Conservation (phyloP, 1,140 invertebrate species). For the Atopsyche davidsoni region DNA sequence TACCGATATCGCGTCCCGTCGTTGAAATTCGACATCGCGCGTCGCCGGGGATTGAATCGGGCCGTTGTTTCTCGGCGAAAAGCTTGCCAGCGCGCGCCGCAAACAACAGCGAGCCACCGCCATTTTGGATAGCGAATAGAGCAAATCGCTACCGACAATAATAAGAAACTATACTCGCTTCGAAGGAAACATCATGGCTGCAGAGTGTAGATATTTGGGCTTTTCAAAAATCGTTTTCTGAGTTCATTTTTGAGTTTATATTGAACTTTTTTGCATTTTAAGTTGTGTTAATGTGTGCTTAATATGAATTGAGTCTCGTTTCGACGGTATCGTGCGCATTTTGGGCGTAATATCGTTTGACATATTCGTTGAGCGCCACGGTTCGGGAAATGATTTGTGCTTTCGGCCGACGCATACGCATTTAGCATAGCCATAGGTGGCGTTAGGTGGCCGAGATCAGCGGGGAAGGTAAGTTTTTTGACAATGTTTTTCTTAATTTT, state of each 20-base stretch:
- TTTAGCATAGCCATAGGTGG: conserved; percentile 47
- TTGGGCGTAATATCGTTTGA: conserved; percentile 47
- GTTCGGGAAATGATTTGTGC: conserved; percentile 52
- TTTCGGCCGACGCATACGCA: conserved; percentile 48
- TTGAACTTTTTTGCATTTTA: conserved; percentile 51
- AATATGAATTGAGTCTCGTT: conserved; percentile 32
- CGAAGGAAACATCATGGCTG: conserved; percentile 52
- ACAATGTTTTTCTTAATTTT: conserved; percentile 24
- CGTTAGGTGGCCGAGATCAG: conserved; percentile 40
- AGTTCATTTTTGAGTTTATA: conserved; percentile 49
- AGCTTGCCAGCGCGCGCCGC: conserved; percentile 42
- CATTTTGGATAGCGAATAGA: conserved; percentile 54
- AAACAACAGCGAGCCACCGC: conserved; percentile 48
- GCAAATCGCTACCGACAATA: conserved; percentile 27
- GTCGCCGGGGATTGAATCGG: conserved; percentile 42
- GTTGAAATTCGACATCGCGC: conserved; percentile 40
- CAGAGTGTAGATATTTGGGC: conserved; percentile 49
- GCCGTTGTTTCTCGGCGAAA: conserved; percentile 43
- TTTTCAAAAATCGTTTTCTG: conserved; percentile 52
- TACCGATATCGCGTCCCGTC: conserved; percentile 42
- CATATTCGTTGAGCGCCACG: conserved; percentile 49
- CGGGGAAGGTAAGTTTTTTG: conserved; percentile 39
- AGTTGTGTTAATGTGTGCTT: conserved; percentile 34
- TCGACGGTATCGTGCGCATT: conserved; percentile 43
- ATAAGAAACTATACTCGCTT: conserved; percentile 42